Evolutionary conservation across 1,140 invertebrate genomes (phyloP), one percentile per base, ranked within the genome.

Genomic region (Formica exsecta): DNA sequence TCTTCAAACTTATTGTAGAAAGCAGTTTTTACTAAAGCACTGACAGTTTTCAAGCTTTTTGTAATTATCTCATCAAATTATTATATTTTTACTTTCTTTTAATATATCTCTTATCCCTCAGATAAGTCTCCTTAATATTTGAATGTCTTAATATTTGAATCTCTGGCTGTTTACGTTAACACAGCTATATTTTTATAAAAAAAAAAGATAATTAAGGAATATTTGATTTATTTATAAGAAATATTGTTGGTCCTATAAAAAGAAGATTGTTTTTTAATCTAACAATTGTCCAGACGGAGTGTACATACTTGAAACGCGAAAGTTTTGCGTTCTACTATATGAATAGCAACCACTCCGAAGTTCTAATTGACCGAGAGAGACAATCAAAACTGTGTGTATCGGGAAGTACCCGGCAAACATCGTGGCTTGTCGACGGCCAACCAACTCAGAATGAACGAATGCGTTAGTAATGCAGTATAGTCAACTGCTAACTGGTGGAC

Each of bases 361-460:
- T 73, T 85, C 80, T 85, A 89, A 89, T 89, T 89, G 87, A 88
- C 80, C 80, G 86, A 61, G 86, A 79, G 75, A 85, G 70, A 89
- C 87, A 89, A 87, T 77, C 73, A 70, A 57, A 61, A 73, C 86
- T 66, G 61, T 85, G 73, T 85, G 73, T 85, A 84, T 85, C 62
- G 68, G 66, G 13, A 19, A 73, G 54, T 61, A 73, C 11, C 54
- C 16, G 19, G 66, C 70, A 73, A 81, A 81, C 66, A 73, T 73
- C 73, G 86, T 65, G 86, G 73, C 44, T 44, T 80, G 38, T 73
- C 75, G 57, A 41, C 44, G 66, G 48, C 41, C 76, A 22, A 41
- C 59, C 11, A 73, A 71, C 36, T 54, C 38, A 32, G 22, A 25
- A 81, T 73, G 54, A 73, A 81, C 66, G 79, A 81, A 81, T 73